These are phyloP conservation scores for Caranx ignobilis DNA, from an alignment of 2,113 vertebrate genomes.

Conservation along the genomic window DNA sequence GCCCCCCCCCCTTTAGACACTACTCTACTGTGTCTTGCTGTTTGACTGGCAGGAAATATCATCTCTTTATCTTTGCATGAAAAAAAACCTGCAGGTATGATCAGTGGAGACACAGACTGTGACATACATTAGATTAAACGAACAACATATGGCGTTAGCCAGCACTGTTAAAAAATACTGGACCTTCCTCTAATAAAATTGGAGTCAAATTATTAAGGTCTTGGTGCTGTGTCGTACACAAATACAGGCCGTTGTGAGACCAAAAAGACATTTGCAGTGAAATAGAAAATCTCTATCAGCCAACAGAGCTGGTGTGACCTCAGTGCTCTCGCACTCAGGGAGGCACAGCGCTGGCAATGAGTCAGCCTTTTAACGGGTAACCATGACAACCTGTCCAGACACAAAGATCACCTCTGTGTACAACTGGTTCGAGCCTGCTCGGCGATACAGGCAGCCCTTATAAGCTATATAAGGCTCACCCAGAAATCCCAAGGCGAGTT, in stretches of 20 bases:
- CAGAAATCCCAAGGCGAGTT: conserved; percentile 49
- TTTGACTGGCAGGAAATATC: not conserved
- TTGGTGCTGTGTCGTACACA: not conserved
- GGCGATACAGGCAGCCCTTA: conserved; percentile 56
- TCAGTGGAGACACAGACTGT: not conserved
- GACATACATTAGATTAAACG: not conserved
- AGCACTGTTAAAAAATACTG: not conserved
- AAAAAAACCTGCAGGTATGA: not conserved
- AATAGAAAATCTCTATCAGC: conserved; percentile 59
- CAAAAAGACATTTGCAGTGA: conserved; percentile 26
- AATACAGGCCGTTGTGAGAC: not conserved
- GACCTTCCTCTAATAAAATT: conserved; percentile 6
- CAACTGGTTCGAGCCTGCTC: conserved; percentile 53
- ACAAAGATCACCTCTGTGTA: conserved; percentile 73
- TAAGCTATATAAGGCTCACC: conserved; percentile 37
- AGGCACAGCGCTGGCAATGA: conserved; percentile 54
- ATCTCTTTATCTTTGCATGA: not conserved
- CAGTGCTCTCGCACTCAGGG: conserved; percentile 31
- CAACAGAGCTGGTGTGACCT: conserved; percentile 51
- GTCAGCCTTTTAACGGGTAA: conserved; percentile 70
- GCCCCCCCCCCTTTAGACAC: not conserved
- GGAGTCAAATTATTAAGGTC: not conserved
- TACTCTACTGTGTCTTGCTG: not conserved
- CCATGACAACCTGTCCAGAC: conserved; percentile 63
- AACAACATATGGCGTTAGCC: not conserved